Percentiles rank a stretch among this genome's conserved stretches.
Evolutionary conservation across 2,113 vertebrate genomes (phyloP).

Genomic region (Tursiops truncatus): DNA sequence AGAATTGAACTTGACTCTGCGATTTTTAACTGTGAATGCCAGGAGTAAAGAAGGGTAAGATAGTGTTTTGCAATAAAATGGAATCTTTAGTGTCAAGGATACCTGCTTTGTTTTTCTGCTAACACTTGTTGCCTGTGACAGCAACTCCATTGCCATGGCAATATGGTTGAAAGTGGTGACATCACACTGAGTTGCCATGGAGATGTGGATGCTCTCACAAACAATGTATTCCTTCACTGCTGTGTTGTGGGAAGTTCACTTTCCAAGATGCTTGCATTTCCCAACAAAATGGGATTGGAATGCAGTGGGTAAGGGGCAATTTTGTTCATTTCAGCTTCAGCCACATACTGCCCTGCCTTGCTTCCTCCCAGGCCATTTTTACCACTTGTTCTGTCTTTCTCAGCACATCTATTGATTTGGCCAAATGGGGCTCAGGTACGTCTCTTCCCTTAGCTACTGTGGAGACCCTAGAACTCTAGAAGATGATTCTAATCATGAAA

Average conservation of each 20-base stretch:
- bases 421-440: not conserved
- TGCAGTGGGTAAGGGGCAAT: not conserved
- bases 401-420: not conserved
- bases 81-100: not conserved
- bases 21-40: not conserved
- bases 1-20: not conserved
- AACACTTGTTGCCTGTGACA: constrained; percentile 14
- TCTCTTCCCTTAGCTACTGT: not conserved
- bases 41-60: not conserved
- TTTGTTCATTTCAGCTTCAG: not conserved
- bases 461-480: constrained; percentile 42
- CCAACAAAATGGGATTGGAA: not conserved
- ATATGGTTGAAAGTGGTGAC: constrained; percentile 25
- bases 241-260: not conserved
- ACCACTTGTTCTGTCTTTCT: not conserved
- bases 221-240: not conserved
- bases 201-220: not conserved
- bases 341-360: not conserved
- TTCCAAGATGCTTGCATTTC: not conserved
- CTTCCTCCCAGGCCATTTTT: not conserved
- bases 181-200: constrained; percentile 31
- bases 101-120: not conserved
- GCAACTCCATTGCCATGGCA: constrained; percentile 45
- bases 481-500: constrained; percentile 52
- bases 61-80: not conserved